Evolutionary conservation across 1,140 invertebrate species (phyloP).

Genomic region (Riptortus pedestris): DNA sequence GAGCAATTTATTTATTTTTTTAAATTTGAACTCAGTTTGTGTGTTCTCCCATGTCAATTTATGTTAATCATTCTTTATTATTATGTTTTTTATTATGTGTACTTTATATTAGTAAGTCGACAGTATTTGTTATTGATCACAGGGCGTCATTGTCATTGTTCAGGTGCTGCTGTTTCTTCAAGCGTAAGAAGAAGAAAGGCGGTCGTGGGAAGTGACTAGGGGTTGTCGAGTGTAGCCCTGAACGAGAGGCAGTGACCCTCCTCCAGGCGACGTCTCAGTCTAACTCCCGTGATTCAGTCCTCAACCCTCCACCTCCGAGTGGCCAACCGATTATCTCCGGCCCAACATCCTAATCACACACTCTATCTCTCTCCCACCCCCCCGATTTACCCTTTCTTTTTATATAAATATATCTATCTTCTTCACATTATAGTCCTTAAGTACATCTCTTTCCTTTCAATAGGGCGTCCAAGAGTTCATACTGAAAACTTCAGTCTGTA

Average conservation of each 20-base stretch:
- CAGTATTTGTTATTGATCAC: slow-evolving; percentile 8
- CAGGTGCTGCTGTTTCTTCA: slow-evolving; percentile 95
- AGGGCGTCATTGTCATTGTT: slow-evolving; percentile 1
- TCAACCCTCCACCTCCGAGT: slow-evolving; percentile 32
- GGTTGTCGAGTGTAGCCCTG: slow-evolving; percentile 44
- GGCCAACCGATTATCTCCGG: slow-evolving; percentile 9
- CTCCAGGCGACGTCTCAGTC: slow-evolving; percentile 54
- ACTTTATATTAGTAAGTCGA: too few relatives aligned
- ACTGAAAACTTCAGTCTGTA: too few relatives aligned
- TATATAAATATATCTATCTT: too few relatives aligned
- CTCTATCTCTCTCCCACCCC: neutral
- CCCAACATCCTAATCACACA: neutral
- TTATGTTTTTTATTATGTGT: too few relatives aligned
- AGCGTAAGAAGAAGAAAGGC: slow-evolving; percentile 91
- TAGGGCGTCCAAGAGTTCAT: too few relatives aligned
- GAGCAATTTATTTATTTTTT: too few relatives aligned
- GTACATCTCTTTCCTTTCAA: too few relatives aligned
- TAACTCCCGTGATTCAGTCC: slow-evolving; percentile 53
- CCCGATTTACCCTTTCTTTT: neutral
- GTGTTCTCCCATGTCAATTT: too few relatives aligned
- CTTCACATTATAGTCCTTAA: too few relatives aligned
- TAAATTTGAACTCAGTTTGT: too few relatives aligned
- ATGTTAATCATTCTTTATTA: too few relatives aligned
- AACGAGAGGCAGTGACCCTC: slow-evolving; percentile 54
- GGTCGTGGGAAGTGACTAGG: slow-evolving; percentile 67